Base-by-base conservation (phyloP, 2,888 invertebrate genomes). In the Graphium colonna region DNA sequence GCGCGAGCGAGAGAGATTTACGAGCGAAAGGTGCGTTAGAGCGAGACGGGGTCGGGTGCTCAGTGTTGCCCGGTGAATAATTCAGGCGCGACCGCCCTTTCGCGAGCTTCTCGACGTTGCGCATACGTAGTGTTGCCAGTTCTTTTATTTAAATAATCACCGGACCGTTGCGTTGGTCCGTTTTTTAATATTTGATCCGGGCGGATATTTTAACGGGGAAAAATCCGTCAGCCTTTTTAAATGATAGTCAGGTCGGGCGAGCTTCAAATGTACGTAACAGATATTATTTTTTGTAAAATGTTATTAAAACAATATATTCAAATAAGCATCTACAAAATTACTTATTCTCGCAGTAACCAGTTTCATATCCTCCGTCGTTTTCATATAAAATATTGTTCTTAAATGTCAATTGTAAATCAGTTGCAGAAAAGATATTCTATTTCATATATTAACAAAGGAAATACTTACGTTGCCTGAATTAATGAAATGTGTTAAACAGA, bases 11-110 rank as follows among this genome's bases (percentile, higher is more conserved):
- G 72, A 85, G 46, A 59, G 63, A 12, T 31, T 44, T 67, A 78
- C 60, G 28, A 0, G 33, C 3, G 1, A 0, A 0, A 0, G 0
- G 0, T 55, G 48, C 1, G 71, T 21, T 52, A 31, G 67, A 84
- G 47, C 33, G 77, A 71, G 81, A 76, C 21, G 47, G 68, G 47
- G 73, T 67, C 72, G 73, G 59, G 69, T 72, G 68, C 83, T 83
- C 86, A 79, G 86, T 84, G 74, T 79, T 73, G 78, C 82, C 71
- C 71, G 74, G 76, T 87, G 85, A 84, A 87, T 88, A 81, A 86
- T 88, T 86, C 76, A 88, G 71, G 57, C 64, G 68, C 78, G 77
- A 77, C 79, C 84, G 82, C 84, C 85, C 85, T 87, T 87, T 86
- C 63, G 80, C 67, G 65, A 64, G 60, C 58, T 60, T n/a, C 61